These are phyloP conservation scores for Panopea generosa DNA, from an alignment of 2,888 invertebrate genomes.

Conservation along the genomic window DNA sequence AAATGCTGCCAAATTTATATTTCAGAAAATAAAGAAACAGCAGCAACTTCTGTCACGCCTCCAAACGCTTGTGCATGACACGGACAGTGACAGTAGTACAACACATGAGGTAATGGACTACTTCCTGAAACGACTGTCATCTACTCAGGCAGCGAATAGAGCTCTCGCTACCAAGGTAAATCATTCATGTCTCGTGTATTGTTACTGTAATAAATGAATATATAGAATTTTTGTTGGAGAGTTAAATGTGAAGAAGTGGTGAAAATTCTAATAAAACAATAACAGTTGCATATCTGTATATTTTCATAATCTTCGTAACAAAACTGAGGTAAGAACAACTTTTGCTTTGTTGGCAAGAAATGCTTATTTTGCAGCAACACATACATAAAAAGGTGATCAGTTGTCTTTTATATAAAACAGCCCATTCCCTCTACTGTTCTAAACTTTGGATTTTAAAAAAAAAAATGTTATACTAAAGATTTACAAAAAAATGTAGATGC, in stretches of 20 bases:
- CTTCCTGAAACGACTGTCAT: conserved; percentile 93
- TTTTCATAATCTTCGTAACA: too few species aligned
- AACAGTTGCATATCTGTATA: background rate
- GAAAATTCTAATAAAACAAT: background rate
- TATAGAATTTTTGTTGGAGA: background rate
- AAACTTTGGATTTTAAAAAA: too few species aligned
- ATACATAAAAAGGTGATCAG: too few species aligned
- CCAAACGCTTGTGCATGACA: conserved; percentile 87
- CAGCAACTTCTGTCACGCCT: conserved; percentile 91
- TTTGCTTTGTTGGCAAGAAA: too few species aligned
- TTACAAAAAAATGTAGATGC: too few species aligned
- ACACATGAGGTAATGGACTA: conserved; percentile 96
- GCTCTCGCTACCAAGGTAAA: conserved; percentile 89
- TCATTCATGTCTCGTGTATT: background rate
- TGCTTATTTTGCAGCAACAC: too few species aligned
- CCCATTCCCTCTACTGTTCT: too few species aligned
- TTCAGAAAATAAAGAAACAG: conserved; percentile 90
- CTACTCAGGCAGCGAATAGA: conserved; percentile 92
- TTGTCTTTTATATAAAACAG: too few species aligned
- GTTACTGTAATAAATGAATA: background rate
- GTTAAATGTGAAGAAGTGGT: background rate
- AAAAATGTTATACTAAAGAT: too few species aligned
- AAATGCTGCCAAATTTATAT: too few species aligned
- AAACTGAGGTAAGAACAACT: too few species aligned
- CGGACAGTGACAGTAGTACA: conserved; percentile 85